Percentiles rank a stretch among this genome's conserved stretches.
Evolutionary conservation across 1,140 invertebrate genomes (phyloP).

Genomic region (Euura saliciscinereae): DNA sequence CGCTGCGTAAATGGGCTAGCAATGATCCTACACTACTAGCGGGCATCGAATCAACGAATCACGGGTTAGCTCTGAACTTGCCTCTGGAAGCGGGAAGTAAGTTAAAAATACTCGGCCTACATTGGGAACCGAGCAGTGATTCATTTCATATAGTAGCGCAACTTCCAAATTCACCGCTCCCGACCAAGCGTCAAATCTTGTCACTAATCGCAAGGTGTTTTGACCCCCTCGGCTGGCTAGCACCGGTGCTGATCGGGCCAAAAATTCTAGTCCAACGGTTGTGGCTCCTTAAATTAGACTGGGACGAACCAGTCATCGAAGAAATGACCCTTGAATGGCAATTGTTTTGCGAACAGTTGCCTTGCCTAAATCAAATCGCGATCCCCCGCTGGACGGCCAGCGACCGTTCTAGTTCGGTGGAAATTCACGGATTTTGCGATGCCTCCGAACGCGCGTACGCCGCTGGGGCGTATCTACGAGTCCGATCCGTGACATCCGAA

Average conservation of each 20-base stretch:
- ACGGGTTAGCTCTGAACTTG: background rate
- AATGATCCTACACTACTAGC: background rate
- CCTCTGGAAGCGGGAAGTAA: background rate
- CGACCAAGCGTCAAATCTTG: slow-evolving; percentile 1
- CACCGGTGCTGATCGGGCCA: background rate
- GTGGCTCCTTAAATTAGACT: slow-evolving; percentile 8
- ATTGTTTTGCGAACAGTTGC: too few relatives aligned
- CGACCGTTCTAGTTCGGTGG: too few relatives aligned
- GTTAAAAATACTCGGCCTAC: background rate
- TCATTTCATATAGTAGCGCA: background rate
- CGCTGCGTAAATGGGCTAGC: background rate
- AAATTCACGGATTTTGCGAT: too few relatives aligned
- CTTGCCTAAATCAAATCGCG: too few relatives aligned
- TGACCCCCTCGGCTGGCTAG: slow-evolving; percentile 19
- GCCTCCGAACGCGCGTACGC: too few relatives aligned
- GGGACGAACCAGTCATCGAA: slow-evolving; percentile 17
- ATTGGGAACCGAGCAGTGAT: background rate
- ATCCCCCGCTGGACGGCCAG: too few relatives aligned
- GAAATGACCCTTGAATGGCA: background rate
- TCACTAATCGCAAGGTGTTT: slow-evolving; percentile 13
- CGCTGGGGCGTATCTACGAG: too few relatives aligned
- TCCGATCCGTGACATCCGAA: too few relatives aligned
- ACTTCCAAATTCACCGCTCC: background rate
- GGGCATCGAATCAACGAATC: background rate
- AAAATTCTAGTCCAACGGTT: slow-evolving; percentile 17